These are phyloP conservation scores for Herpetotheres cachinnans DNA, from an alignment of 2,113 vertebrate species.

Conservation along the genomic window DNA sequence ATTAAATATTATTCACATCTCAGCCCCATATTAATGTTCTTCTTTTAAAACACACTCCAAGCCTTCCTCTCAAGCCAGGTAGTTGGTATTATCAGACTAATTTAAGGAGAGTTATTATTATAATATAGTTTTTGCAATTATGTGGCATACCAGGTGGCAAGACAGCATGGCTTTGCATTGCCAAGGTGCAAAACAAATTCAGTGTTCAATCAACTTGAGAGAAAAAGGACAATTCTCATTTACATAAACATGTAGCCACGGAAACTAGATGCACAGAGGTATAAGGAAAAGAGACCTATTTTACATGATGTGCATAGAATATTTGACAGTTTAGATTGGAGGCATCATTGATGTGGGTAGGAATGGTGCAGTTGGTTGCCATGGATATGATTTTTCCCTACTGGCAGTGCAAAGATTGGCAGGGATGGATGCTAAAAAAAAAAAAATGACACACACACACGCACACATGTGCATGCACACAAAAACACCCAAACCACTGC, in stretches of 20 bases:
- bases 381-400: slow-evolving; percentile 82
- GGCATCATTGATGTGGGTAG: slow-evolving; percentile 73
- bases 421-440: slow-evolving; percentile 64
- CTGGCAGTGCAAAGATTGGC: slow-evolving; percentile 74
- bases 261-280: slow-evolving; percentile 86
- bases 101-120: slow-evolving; percentile 66
- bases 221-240: slow-evolving; percentile 82
- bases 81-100: slow-evolving; percentile 66
- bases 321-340: slow-evolving; percentile 80
- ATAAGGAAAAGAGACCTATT: slow-evolving; percentile 90
- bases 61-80: slow-evolving; percentile 32
- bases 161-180: slow-evolving; percentile 66
- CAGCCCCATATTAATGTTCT: slow-evolving; percentile 47
- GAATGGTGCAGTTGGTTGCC: slow-evolving; percentile 77
- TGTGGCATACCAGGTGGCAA: slow-evolving; percentile 56
- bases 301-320: slow-evolving; percentile 90
- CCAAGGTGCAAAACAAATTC: slow-evolving; percentile 75
- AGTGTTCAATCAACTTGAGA: slow-evolving; percentile 75
- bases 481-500: slow-evolving; percentile 51
- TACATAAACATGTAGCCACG: slow-evolving; percentile 83
- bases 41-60: slow-evolving; percentile 45
- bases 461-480: background rate
- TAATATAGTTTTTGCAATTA: slow-evolving; percentile 74
- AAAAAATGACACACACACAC: background rate
- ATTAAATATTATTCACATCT: slow-evolving; percentile 64